These are phyloP conservation scores for Muscicapa comitata DNA, from an alignment of 2,797 vertebrate species.

Conservation along the genomic window DNA sequence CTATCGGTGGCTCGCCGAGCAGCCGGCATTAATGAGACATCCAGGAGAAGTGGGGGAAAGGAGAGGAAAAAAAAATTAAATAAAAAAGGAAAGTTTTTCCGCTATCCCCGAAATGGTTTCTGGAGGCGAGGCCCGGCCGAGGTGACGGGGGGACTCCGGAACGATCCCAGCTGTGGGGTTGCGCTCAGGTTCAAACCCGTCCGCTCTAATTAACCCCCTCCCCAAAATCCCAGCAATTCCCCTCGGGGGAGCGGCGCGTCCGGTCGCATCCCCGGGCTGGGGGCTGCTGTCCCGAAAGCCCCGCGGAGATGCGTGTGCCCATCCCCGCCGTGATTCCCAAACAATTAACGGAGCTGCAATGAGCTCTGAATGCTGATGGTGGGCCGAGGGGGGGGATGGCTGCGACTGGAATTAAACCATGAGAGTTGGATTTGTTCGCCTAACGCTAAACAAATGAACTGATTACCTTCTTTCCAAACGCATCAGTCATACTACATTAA, in stretches of 20 bases:
- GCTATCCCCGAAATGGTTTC: neutral
- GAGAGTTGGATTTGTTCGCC: conserved; percentile 77
- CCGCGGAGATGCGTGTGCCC: neutral
- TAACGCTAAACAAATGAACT: conserved; percentile 76
- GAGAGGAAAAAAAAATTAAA: accelerated
- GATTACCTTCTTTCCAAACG: conserved; percentile 83
- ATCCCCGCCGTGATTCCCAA: conserved; percentile 10
- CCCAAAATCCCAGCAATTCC: neutral
- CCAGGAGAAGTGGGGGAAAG: neutral
- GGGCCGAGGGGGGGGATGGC: neutral
- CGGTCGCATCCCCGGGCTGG: neutral
- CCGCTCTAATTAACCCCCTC: neutral
- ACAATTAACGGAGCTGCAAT: conserved; percentile 49
- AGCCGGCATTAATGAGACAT: conserved; percentile 68
- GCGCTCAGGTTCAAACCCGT: neutral
- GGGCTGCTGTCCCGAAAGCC: neutral
- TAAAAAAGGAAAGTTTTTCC: neutral
- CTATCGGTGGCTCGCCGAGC: conserved; percentile 63
- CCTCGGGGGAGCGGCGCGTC: neutral
- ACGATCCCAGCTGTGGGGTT: neutral
- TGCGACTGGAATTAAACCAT: conserved; percentile 68
- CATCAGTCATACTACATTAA: conserved; percentile 90
- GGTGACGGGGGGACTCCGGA: neutral
- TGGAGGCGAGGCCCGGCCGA: neutral
- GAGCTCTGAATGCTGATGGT: conserved; percentile 56